Base-by-base conservation (phyloP, 2,113 vertebrate genomes). In the Pelecanoides urinatrix region DNA sequence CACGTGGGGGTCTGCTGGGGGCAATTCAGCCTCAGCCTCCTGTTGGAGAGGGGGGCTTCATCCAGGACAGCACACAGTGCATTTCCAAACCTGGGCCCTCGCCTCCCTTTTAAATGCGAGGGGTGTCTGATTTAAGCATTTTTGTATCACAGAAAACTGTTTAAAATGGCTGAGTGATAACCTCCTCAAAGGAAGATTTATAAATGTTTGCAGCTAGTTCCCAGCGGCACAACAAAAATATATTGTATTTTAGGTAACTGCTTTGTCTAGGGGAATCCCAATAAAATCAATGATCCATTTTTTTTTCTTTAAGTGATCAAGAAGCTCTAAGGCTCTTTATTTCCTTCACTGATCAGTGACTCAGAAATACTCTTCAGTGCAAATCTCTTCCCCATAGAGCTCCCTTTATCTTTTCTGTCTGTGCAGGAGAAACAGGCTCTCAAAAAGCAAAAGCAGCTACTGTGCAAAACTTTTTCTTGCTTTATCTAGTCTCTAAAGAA, bases 261-360 rank as follows among this genome's bases (percentile, higher is more conserved):
- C 70, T 87, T 78, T 94, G 74, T 92, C 86, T 86, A 70, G 44
- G 71, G 80, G 86, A 93, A 16, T 70, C 79, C 45, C 26, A 89
- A 17, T 87, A 94, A 97, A 97, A 81, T 82, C 73, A 96, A 92
- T 94, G 66, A 94, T 92, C 47, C 21, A 40, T 63, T 86, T 30
- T 82, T 79, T 58, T 44, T 49, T 29, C 55, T 86, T 94, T 76
- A 85, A 92, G 32, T 79, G 63, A 96, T 53, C 20, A 83, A 79
- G 78, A 94, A 67, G 38, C 77, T 95, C 80, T 66, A 55, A 73
- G 42, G 86, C 38, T n/a, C n/a, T 90, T 76, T 91, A 88, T 85
- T 95, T 92, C 30, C 66, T 91, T 90, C 78, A 96, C 80, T 94
- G 88, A 88, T 96, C 92, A 96, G 70, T 94, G 93, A 91, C 42